phyloP scores from a whole-genome alignment of 2,888 invertebrate species.

The Cephus nigrinus region DNA sequence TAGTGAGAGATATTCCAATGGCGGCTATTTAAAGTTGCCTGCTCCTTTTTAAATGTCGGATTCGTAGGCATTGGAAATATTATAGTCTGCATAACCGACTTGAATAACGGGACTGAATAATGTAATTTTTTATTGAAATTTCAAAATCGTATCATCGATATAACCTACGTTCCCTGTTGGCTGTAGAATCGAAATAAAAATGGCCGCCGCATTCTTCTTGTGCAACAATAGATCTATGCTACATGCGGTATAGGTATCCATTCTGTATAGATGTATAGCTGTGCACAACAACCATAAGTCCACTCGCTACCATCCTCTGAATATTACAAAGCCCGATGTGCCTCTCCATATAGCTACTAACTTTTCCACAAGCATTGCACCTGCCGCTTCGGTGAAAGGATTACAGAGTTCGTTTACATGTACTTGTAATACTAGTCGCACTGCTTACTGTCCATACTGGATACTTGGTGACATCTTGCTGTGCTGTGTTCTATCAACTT shows the following conservation, averaged over 20 bases:
- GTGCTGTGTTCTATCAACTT: neutral
- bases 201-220: neutral
- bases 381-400: constrained; percentile 54
- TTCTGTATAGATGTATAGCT: neutral
- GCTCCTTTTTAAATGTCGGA: neutral
- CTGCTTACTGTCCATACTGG: neutral
- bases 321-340: neutral
- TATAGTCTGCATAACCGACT: neutral
- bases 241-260: neutral
- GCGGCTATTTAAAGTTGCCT: constrained; percentile 4
- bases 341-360: constrained; percentile 28
- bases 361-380: constrained; percentile 46
- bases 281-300: neutral
- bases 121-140: neutral
- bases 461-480: neutral
- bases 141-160: neutral
- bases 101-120: neutral
- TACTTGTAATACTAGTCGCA: neutral
- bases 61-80: neutral
- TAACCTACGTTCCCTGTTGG: neutral
- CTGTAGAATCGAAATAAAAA: neutral
- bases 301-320: neutral
- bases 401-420: constrained; percentile 17
- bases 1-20: neutral
- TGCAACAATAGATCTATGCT: neutral